phyloP scores from a whole-genome alignment of 2,888 invertebrate genomes.

The Brachypterus glaber region DNA sequence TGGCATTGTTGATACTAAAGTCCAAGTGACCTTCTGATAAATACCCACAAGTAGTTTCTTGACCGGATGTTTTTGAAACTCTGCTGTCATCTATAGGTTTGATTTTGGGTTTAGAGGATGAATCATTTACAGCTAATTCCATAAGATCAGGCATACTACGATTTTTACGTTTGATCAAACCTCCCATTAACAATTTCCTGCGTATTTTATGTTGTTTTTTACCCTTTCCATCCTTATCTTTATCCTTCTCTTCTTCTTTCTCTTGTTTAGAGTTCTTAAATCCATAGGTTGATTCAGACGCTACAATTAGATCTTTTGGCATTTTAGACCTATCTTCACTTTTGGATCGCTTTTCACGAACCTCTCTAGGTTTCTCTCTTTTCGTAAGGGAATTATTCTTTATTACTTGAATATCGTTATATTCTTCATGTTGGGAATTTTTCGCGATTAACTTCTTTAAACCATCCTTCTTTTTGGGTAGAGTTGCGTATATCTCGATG shows the following conservation, averaged over 20 bases:
- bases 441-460: conserved; percentile 59
- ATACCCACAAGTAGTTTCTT: conserved; percentile 75
- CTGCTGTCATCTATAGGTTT: conserved; percentile 66
- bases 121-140: conserved; percentile 53
- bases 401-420: too few relatives aligned
- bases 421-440: conserved; percentile 57
- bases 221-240: conserved; percentile 60
- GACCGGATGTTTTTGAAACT: conserved; percentile 46
- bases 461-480: conserved; percentile 76
- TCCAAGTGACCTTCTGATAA: conserved; percentile 82
- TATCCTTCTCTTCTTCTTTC: conserved; percentile 51
- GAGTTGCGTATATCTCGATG: conserved; percentile 84
- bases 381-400: too few relatives aligned
- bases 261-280: conserved; percentile 46
- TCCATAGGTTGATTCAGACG: conserved; percentile 41
- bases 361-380: conserved; percentile 61
- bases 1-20: conserved; percentile 55
- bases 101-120: conserved; percentile 36
- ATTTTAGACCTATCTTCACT: conserved; percentile 80
- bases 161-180: conserved; percentile 77
- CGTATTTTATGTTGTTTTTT: conserved; percentile 88
- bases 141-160: conserved; percentile 87
- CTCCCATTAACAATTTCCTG: conserved; percentile 80
- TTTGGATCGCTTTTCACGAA: conserved; percentile 67
- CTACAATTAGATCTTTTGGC: conserved; percentile 60